phyloP scores from a whole-genome alignment of 2,888 invertebrate genomes.

The Apotomis turbidana region DNA sequence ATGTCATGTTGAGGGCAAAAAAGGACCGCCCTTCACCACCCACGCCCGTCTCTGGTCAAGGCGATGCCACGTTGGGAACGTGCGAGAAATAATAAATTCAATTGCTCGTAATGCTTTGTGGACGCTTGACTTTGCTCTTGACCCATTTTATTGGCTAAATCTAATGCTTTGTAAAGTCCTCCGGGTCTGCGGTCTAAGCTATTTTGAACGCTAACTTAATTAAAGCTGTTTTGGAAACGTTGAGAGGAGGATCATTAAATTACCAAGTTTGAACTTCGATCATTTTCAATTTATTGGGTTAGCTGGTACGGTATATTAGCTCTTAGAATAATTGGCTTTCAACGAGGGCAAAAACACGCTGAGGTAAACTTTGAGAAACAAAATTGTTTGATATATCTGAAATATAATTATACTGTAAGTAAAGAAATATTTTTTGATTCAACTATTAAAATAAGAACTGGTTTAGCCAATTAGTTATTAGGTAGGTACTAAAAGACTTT shows the following conservation, averaged over 20 bases:
- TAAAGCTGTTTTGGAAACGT: slow-evolving; percentile 28
- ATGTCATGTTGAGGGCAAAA: slow-evolving; percentile 3
- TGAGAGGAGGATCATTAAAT: slow-evolving; percentile 24
- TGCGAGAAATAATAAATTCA: slow-evolving; percentile 29
- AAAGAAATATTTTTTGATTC: no score
- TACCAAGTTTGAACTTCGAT: slow-evolving; percentile 34
- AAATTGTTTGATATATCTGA: no score
- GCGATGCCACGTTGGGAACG: slow-evolving; percentile 23
- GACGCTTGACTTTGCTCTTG: slow-evolving; percentile 11
- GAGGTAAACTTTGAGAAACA: no score
- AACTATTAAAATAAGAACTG: no score
- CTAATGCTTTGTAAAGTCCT: background rate
- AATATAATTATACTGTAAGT: no score
- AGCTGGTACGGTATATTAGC: slow-evolving; percentile 18
- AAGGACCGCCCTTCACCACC: background rate
- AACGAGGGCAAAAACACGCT: background rate
- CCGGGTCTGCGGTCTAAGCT: slow-evolving; percentile 4
- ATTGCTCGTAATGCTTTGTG: slow-evolving; percentile 11
- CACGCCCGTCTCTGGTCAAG: slow-evolving; percentile 9
- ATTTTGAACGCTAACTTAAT: slow-evolving; percentile 30
- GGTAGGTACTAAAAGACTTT: no score
- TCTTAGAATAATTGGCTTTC: slow-evolving; percentile 17
- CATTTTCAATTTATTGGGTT: slow-evolving; percentile 28
- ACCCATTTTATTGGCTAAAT: slow-evolving; percentile 19
- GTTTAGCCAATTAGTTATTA: no score